Percentiles rank a stretch among this genome's conserved stretches.
Evolutionary conservation across 2,888 invertebrate species (phyloP).

Genomic region (Patella caerulea): DNA sequence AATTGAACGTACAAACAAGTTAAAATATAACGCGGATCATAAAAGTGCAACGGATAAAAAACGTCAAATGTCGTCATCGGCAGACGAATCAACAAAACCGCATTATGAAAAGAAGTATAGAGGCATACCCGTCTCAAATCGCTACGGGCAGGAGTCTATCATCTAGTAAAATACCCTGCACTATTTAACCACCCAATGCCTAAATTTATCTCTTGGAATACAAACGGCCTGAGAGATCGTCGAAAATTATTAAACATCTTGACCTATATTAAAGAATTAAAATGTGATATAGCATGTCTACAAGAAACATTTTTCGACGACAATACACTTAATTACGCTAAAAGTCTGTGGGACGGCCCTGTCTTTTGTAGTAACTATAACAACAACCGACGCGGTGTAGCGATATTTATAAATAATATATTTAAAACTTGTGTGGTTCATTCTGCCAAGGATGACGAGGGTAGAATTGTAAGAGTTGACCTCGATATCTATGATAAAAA

Average conservation of each 20-base stretch:
- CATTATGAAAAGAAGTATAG: no score
- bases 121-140: no score
- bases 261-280: background rate
- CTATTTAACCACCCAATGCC: background rate
- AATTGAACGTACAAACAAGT: no score
- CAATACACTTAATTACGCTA: background rate
- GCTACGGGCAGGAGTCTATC: no score
- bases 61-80: no score
- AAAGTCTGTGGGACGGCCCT: background rate
- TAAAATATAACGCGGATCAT: no score
- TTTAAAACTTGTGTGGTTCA: background rate
- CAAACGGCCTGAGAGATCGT: background rate
- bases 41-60: no score
- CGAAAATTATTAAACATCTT: background rate
- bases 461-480: background rate
- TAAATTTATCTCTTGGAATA: background rate
- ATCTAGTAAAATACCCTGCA: no score
- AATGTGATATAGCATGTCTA: background rate
- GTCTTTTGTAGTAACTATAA: background rate
- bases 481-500: background rate
- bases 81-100: no score
- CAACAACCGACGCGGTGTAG: background rate
- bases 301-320: background rate
- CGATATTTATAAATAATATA: background rate
- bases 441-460: background rate